phyloP scores from a whole-genome alignment of 37 sponge, comb jelly and placozoan genomes.

The Halichondria panicea region DNA sequence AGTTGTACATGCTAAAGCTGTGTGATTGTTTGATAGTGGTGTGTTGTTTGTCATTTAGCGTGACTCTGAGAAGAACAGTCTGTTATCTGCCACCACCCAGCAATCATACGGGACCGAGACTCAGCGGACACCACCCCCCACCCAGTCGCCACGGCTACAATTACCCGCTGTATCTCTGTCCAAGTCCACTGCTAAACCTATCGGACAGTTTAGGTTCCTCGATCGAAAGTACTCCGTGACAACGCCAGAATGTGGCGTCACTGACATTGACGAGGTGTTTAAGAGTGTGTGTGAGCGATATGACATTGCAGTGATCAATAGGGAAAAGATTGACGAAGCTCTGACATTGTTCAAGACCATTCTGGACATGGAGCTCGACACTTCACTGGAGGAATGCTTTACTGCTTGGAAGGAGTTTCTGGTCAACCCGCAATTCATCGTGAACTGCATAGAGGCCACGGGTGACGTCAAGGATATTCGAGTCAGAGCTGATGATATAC shows the following conservation, averaged over 20 bases:
- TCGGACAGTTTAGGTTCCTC: slow-evolving; percentile 14
- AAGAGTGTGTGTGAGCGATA: slow-evolving; percentile 48
- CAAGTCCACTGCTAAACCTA: not conserved
- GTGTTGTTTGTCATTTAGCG: too few relatives aligned
- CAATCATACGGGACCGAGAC: too few relatives aligned
- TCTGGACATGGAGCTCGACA: slow-evolving; percentile 1
- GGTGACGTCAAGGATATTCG: slow-evolving; percentile 24
- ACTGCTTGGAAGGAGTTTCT: slow-evolving; percentile 22
- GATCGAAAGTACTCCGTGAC: slow-evolving; percentile 12
- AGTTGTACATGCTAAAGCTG: too few relatives aligned
- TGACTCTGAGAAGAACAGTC: too few relatives aligned
- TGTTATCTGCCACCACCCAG: too few relatives aligned
- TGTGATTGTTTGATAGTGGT: too few relatives aligned
- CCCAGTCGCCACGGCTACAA: not conserved
- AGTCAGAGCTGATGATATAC: slow-evolving; percentile 33
- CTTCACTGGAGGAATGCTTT: slow-evolving; percentile 19
- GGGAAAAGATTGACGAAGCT: slow-evolving; percentile 46
- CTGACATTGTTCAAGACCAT: slow-evolving; percentile 22
- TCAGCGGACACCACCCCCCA: too few relatives aligned
- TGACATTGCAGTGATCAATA: slow-evolving; percentile 28
- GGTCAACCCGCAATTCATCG: slow-evolving; percentile 28
- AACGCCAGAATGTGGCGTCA: slow-evolving; percentile 23
- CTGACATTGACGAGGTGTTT: slow-evolving; percentile 31
- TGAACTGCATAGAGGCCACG: not conserved
- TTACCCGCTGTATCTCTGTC: not conserved